A percentile compares a stretch with the other conserved stretches of the same genome.
These are phyloP conservation scores for Typhlichthys eigenmanni DNA, from an alignment of 2,797 vertebrate genomes.

Conservation along the genomic window DNA sequence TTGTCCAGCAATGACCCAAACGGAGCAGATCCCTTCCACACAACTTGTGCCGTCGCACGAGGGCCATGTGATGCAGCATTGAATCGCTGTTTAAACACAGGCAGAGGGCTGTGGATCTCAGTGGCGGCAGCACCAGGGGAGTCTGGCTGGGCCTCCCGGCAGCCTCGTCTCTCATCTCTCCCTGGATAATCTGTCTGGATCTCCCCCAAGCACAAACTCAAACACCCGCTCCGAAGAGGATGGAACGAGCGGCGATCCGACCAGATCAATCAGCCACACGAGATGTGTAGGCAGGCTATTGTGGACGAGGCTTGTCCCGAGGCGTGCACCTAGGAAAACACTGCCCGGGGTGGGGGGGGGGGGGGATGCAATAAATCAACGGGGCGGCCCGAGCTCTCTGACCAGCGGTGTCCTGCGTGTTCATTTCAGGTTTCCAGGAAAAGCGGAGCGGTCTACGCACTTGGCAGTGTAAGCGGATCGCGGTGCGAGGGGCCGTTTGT, in stretches of 20 bases:
- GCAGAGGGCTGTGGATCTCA: conserved; percentile 48
- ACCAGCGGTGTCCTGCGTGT: conserved; percentile 53
- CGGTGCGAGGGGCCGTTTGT: conserved; percentile 45
- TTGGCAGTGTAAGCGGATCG: conserved; percentile 66
- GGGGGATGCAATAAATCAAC: conserved; percentile 48
- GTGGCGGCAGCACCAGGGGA: conserved; percentile 64
- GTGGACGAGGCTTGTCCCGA: conserved; percentile 38
- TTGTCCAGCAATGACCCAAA: conserved; percentile 47
- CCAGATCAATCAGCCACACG: conserved; percentile 60
- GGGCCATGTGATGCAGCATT: conserved; percentile 53
- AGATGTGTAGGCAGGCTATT: conserved; percentile 51
- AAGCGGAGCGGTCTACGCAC: conserved; percentile 61
- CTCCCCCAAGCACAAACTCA: conserved; percentile 75
- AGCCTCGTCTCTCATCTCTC: conserved; percentile 44
- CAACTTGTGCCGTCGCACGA: conserved; percentile 71
- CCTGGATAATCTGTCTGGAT: conserved; percentile 73
- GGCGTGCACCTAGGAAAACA: conserved; percentile 37
- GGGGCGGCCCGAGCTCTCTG: conserved; percentile 36
- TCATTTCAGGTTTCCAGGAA: conserved; percentile 67
- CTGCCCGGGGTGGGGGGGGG: conserved; percentile 32
- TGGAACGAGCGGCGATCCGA: conserved; percentile 53
- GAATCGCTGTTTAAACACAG: conserved; percentile 73
- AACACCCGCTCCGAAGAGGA: conserved; percentile 59
- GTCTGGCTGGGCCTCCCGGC: conserved; percentile 40
- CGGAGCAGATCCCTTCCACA: conserved; percentile 46